phyloP scores from a whole-genome alignment of 2,797 vertebrate genomes.

The Okamejei kenojei region DNA sequence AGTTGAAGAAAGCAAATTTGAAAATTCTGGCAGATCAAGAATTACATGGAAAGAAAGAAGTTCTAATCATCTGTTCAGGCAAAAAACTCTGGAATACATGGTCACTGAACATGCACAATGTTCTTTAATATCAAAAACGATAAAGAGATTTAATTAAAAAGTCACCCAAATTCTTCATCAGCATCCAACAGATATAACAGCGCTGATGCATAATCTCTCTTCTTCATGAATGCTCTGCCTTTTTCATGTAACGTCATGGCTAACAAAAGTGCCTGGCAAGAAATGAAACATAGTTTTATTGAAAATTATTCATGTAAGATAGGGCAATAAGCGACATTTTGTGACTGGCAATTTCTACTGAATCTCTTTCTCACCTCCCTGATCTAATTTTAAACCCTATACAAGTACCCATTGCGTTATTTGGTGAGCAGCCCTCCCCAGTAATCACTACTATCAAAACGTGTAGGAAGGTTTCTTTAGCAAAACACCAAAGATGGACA shows the following conservation, averaged over 20 bases:
- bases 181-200: slow-evolving; percentile 79
- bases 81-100: background rate
- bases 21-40: background rate
- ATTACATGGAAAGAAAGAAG: background rate
- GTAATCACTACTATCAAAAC: no score
- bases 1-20: background rate
- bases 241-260: slow-evolving; percentile 96
- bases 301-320: background rate
- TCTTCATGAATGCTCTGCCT: slow-evolving; percentile 87
- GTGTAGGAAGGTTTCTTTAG: no score
- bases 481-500: no score
- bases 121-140: background rate
- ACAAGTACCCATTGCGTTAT: no score
- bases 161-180: slow-evolving; percentile 82
- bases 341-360: slow-evolving; percentile 5
- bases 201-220: slow-evolving; percentile 74
- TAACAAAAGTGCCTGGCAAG: slow-evolving; percentile 76
- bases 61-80: background rate
- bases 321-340: background rate
- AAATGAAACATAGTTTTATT: slow-evolving; percentile 25
- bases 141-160: background rate
- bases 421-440: no score
- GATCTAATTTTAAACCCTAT: background rate
- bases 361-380: background rate
- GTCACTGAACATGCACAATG: background rate